phyloP scores from a whole-genome alignment of 37 sponge, comb jelly and placozoan genomes.

The Petrosia ficiformis region DNA sequence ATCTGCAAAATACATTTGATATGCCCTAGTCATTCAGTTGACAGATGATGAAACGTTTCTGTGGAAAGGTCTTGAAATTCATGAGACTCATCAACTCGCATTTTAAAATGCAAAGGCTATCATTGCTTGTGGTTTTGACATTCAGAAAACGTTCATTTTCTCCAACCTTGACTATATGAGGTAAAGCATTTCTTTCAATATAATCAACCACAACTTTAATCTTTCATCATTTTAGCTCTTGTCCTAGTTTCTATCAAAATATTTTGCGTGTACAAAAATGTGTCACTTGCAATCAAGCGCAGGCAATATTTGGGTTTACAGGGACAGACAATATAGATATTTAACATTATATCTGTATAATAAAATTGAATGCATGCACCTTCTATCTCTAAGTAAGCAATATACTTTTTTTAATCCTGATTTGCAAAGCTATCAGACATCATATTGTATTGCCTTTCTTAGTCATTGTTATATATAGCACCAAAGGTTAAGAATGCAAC shows the following conservation, averaged over 20 bases:
- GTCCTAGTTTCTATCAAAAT: constrained; percentile 71
- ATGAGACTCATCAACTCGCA: constrained; percentile 89
- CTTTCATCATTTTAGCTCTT: constrained; percentile 47
- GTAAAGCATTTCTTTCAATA: constrained; percentile 7
- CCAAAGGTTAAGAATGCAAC: too few relatives aligned
- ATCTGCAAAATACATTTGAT: constrained; percentile 97
- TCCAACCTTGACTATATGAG: constrained; percentile 94
- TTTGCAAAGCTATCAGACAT: too few relatives aligned
- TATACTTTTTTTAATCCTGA: too few relatives aligned
- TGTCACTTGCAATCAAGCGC: constrained; percentile 97
- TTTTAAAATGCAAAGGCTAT: constrained; percentile 97
- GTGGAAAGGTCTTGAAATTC: constrained; percentile 88
- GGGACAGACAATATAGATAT: constrained; percentile 91
- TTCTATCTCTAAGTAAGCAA: too few relatives aligned
- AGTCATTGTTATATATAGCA: too few relatives aligned
- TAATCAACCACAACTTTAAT: background rate
- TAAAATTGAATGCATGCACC: too few relatives aligned
- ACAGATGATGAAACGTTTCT: constrained; percentile 98
- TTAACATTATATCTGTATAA: too few relatives aligned
- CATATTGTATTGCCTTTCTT: too few relatives aligned
- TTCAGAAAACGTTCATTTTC: constrained; percentile 97
- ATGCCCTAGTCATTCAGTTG: constrained; percentile 99
- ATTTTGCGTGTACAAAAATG: constrained; percentile 68
- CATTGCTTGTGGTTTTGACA: constrained; percentile 95
- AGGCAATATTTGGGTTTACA: constrained; percentile 91